phyloP scores from a whole-genome alignment of 2,797 vertebrate species.

The Sebastes cheni region DNA sequence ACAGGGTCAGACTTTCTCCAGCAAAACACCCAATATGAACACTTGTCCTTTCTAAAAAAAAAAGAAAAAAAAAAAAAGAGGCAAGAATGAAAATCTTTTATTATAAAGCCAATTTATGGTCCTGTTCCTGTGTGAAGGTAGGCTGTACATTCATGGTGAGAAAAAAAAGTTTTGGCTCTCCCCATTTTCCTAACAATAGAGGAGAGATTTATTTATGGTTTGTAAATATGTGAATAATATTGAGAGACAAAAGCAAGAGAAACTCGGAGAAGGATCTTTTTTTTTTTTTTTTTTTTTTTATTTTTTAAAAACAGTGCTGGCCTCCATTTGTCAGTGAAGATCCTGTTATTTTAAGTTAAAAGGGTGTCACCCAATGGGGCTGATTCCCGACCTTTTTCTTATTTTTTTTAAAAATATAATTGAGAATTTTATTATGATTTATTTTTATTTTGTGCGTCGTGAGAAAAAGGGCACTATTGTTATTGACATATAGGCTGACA shows the following conservation, averaged over 20 bases:
- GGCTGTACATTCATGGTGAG: slow-evolving; percentile 80
- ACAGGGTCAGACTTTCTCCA: slow-evolving; percentile 88
- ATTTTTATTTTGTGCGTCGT: slow-evolving; percentile 73
- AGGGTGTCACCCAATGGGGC: slow-evolving; percentile 54
- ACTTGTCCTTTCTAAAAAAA: slow-evolving; percentile 88
- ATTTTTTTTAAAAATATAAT: slow-evolving; percentile 57
- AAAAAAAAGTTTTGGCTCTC: slow-evolving; percentile 55
- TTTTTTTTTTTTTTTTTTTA: background rate
- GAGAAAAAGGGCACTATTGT: slow-evolving; percentile 84
- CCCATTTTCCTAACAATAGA: slow-evolving; percentile 48
- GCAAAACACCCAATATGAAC: slow-evolving; percentile 90
- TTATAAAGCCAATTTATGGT: slow-evolving; percentile 65
- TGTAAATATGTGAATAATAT: slow-evolving; percentile 85
- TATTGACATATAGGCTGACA: slow-evolving; percentile 73
- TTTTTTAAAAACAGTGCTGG: slow-evolving; percentile 44
- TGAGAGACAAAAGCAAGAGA: slow-evolving; percentile 30
- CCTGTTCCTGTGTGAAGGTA: slow-evolving; percentile 84
- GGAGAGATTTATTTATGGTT: slow-evolving; percentile 85
- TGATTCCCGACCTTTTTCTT: slow-evolving; percentile 38
- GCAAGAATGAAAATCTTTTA: slow-evolving; percentile 25
- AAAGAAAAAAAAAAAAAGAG: background rate
- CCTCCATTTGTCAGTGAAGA: slow-evolving; percentile 47
- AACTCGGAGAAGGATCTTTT: slow-evolving; percentile 25
- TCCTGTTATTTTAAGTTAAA: slow-evolving; percentile 72
- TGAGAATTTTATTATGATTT: slow-evolving; percentile 78